Evolutionary conservation across 1,140 invertebrate species (phyloP).

Genomic region (Musca domestica): DNA sequence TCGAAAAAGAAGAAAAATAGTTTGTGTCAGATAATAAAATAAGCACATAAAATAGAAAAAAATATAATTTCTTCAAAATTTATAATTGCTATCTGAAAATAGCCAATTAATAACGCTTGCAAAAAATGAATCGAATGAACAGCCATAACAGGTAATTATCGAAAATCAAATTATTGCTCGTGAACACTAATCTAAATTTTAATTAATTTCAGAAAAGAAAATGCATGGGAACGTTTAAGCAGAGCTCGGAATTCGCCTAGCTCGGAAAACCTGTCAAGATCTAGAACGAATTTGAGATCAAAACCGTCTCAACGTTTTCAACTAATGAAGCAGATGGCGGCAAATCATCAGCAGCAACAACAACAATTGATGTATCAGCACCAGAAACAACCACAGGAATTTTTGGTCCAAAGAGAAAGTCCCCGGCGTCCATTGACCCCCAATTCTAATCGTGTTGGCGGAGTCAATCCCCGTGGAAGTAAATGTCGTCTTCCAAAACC

Average conservation of each 20-base stretch:
- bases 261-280: constrained; percentile 4
- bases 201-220: constrained; percentile 9
- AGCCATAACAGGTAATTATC: constrained; percentile 11
- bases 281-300: not conserved
- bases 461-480: not conserved
- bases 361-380: not conserved
- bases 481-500: not conserved
- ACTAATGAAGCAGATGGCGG: not conserved
- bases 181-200: not conserved
- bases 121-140: constrained; percentile 15
- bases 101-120: no score
- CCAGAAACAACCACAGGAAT: not conserved
- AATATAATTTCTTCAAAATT: no score
- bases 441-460: not conserved
- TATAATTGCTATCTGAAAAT: no score
- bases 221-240: constrained; percentile 26
- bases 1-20: not conserved
- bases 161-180: not conserved
- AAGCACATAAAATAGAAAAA: no score
- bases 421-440: not conserved
- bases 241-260: constrained; percentile 17
- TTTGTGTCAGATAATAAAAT: not conserved
- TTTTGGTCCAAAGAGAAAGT: not conserved
- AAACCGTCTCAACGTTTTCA: constrained; percentile 9
- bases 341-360: not conserved